Evolutionary conservation across 2,113 vertebrate genomes (phyloP).

Genomic region (Cyanistes caeruleus): DNA sequence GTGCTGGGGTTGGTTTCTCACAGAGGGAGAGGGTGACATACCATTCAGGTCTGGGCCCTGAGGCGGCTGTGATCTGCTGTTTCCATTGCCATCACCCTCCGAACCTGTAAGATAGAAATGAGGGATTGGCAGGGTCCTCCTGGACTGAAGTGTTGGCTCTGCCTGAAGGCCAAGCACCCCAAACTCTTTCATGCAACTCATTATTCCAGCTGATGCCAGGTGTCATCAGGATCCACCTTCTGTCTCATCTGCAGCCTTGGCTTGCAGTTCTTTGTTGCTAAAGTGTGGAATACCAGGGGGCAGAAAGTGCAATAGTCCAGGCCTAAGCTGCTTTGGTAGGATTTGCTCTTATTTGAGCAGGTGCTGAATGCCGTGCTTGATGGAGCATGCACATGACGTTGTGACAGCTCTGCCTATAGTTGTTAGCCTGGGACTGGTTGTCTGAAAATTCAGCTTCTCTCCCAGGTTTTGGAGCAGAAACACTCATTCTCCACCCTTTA

Average conservation of each 20-base stretch:
- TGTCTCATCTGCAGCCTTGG: background rate
- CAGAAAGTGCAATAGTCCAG: background rate
- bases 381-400: background rate
- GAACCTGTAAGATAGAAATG: background rate
- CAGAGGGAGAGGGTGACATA: background rate
- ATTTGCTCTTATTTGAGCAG: background rate
- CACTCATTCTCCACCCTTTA: background rate
- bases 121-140: background rate
- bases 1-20: background rate
- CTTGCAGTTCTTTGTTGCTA: background rate
- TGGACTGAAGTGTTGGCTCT: background rate
- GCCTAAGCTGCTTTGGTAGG: background rate
- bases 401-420: background rate
- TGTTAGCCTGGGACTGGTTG: background rate
- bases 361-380: background rate
- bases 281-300: background rate
- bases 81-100: constrained; percentile 49
- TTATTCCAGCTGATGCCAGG: background rate
- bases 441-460: background rate
- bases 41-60: constrained; percentile 10
- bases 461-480: background rate
- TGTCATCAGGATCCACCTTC: background rate
- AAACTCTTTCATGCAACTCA: background rate
- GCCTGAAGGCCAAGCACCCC: background rate
- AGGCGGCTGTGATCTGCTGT: constrained; percentile 37